These are phyloP conservation scores for Micropoecilia bifurca DNA, from an alignment of 2,797 vertebrate genomes.

Conservation along the genomic window DNA sequence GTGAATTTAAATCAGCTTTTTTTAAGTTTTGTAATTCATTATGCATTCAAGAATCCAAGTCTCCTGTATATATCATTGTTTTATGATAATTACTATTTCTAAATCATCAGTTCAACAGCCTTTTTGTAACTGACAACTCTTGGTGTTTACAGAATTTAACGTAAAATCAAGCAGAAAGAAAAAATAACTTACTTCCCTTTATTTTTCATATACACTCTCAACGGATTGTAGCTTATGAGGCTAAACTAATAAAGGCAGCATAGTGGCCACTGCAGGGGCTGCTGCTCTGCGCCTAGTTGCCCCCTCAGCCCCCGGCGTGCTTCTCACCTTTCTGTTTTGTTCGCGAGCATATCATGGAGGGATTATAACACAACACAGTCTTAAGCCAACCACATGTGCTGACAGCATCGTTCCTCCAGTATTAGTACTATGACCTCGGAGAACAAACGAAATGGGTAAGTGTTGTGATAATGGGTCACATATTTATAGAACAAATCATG, in stretches of 20 bases:
- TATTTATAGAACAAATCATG: slow-evolving; percentile 55
- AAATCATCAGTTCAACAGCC: neutral
- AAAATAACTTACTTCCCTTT: slow-evolving; percentile 47
- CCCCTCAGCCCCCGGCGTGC: slow-evolving; percentile 51
- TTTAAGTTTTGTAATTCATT: neutral
- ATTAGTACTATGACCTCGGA: slow-evolving; percentile 64
- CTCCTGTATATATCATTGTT: neutral
- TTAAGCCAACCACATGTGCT: slow-evolving; percentile 34
- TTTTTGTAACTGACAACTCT: neutral
- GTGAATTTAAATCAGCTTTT: neutral
- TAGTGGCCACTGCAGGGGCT: slow-evolving; percentile 66
- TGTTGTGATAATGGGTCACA: slow-evolving; percentile 58
- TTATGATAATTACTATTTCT: neutral
- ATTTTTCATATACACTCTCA: slow-evolving; percentile 55
- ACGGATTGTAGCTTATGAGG: slow-evolving; percentile 56
- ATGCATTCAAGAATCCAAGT: neutral
- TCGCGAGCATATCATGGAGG: slow-evolving; percentile 45
- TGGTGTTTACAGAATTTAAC: neutral
- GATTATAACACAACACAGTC: slow-evolving; percentile 59
- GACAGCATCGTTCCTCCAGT: slow-evolving; percentile 27
- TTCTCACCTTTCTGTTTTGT: slow-evolving; percentile 48
- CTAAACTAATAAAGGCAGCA: slow-evolving; percentile 78
- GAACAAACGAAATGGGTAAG: slow-evolving; percentile 59
- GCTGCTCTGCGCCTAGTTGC: slow-evolving; percentile 60
- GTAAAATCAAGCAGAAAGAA: slow-evolving; percentile 27